phyloP scores from a whole-genome alignment of 2,888 invertebrate species.

The Chloromyia formosa region DNA sequence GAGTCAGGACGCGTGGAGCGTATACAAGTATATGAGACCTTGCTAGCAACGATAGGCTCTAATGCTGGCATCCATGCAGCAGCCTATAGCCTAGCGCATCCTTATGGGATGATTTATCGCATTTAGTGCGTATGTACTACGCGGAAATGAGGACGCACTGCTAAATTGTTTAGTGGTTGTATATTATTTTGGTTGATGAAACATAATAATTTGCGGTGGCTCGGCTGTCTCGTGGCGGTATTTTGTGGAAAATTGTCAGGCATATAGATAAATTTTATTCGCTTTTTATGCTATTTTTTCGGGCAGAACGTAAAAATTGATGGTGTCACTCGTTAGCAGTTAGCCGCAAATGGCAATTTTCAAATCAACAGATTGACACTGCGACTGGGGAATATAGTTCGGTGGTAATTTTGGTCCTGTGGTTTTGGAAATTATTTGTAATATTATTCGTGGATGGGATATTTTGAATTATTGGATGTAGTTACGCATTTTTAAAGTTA shows the following conservation, averaged over 20 bases:
- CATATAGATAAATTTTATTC: too few species aligned
- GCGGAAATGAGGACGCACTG: constrained; percentile 3
- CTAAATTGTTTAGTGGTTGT: constrained; percentile 3
- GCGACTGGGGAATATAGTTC: background rate
- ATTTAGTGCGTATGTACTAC: constrained; percentile 6
- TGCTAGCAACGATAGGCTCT: background rate
- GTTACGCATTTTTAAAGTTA: too few species aligned
- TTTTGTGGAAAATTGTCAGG: background rate
- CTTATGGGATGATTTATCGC: constrained; percentile 15
- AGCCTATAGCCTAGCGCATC: background rate
- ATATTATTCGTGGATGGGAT: too few species aligned
- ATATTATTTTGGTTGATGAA: constrained; percentile 23
- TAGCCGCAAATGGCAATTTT: background rate
- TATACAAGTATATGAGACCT: background rate
- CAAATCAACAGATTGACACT: background rate
- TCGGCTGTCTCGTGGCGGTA: background rate
- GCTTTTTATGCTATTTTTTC: too few species aligned
- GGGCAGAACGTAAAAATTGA: background rate
- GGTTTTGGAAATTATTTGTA: too few species aligned
- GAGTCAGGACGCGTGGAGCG: background rate
- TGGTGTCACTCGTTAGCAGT: constrained; percentile 18
- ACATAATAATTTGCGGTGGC: constrained; percentile 13
- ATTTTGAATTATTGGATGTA: too few species aligned
- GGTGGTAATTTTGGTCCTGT: background rate
- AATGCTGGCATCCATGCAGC: background rate